phyloP scores from a whole-genome alignment of 2,888 invertebrate species.

The Idaea biselata region DNA sequence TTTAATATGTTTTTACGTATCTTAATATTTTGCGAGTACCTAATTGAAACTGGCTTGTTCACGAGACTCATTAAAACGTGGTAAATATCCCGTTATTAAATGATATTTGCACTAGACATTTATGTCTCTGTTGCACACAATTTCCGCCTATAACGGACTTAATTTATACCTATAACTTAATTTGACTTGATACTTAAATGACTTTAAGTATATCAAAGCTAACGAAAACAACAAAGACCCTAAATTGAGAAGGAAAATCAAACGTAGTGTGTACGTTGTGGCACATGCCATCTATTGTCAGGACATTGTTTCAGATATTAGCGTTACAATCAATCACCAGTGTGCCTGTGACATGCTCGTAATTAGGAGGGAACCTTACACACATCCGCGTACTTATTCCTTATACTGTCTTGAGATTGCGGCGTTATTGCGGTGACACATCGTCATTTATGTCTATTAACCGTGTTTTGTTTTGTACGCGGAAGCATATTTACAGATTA shows the following conservation, averaged over 20 bases:
- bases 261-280: conserved; percentile 47
- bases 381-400: conserved; percentile 22
- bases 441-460: background rate
- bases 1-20: no score
- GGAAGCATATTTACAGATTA: background rate
- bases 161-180: no score
- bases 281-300: conserved; percentile 61
- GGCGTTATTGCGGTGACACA: background rate
- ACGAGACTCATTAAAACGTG: no score
- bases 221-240: conserved; percentile 33
- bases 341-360: conserved; percentile 70
- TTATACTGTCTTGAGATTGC: background rate
- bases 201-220: background rate
- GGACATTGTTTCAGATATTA: conserved; percentile 70
- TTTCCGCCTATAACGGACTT: no score
- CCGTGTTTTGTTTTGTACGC: background rate
- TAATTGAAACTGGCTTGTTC: no score
- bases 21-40: no score
- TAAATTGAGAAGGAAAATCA: conserved; percentile 33
- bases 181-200: background rate
- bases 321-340: conserved; percentile 75
- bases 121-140: no score
- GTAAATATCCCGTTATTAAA: no score
- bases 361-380: conserved; percentile 64
- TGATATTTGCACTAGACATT: no score